These are phyloP conservation scores for Stenichneumon culpator DNA, from an alignment of 2,888 invertebrate species.

Conservation along the genomic window DNA sequence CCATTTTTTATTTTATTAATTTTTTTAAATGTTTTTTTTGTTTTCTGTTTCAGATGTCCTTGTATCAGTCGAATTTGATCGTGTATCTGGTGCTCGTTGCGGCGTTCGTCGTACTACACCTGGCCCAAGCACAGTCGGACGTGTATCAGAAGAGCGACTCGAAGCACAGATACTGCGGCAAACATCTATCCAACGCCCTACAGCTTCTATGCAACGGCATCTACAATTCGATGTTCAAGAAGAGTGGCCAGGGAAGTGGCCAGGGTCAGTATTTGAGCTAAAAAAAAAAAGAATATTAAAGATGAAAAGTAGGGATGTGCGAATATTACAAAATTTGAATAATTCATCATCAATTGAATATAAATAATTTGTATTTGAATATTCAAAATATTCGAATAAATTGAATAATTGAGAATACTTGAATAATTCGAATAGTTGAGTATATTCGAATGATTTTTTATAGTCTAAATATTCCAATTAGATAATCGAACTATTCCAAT, in stretches of 20 bases:
- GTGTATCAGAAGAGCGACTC: constrained; percentile 71
- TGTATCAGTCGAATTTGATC: constrained; percentile 76
- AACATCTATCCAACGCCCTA: constrained; percentile 81
- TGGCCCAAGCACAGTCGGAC: constrained; percentile 75
- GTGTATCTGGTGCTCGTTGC: constrained; percentile 76
- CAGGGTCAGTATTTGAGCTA: constrained; percentile 75
- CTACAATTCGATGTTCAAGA: constrained; percentile 83
- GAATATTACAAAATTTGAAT: no score
- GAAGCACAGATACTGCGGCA: constrained; percentile 82
- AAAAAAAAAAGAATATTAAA: neutral
- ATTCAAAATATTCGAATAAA: no score
- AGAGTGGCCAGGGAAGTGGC: constrained; percentile 80
- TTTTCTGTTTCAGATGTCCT: constrained; percentile 80
- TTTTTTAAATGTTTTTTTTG: neutral
- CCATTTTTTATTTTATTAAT: neutral
- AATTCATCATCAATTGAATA: no score
- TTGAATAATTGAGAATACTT: no score
- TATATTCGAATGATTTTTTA: no score
- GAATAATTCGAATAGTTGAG: no score
- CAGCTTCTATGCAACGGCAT: constrained; percentile 82
- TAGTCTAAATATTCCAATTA: no score
- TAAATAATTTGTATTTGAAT: no score
- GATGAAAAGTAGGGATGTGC: no score
- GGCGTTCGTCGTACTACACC: constrained; percentile 74
- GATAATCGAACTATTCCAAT: no score